Evolutionary conservation across 2,797 vertebrate genomes (phyloP).

Genomic region (Dendrocincla tyrannina): DNA sequence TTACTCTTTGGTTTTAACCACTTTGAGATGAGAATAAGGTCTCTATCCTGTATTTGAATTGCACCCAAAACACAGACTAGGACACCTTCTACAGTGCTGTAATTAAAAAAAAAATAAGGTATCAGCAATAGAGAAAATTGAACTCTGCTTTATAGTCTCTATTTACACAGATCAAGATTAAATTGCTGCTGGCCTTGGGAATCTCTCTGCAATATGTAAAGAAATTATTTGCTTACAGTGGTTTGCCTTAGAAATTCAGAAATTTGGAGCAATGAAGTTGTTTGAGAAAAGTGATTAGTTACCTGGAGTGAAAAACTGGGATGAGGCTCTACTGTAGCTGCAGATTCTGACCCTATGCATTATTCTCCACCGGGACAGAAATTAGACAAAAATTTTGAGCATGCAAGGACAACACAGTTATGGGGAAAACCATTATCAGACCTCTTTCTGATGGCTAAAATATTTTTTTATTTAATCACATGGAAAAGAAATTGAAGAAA

Average conservation of each 20-base stretch:
- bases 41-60: neutral
- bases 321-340: too few relatives aligned
- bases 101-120: neutral
- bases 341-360: neutral
- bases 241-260: neutral
- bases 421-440: neutral
- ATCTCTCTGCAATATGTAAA: neutral
- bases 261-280: neutral
- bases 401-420: rapidly evolving
- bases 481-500: neutral
- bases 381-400: neutral
- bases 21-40: neutral
- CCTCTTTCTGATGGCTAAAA: neutral
- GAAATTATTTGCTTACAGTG: neutral
- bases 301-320: neutral
- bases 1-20: neutral
- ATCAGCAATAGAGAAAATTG: neutral
- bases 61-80: neutral
- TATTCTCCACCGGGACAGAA: neutral
- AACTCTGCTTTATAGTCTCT: neutral
- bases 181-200: neutral
- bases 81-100: neutral
- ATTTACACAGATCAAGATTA: neutral
- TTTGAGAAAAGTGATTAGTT: neutral
- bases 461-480: neutral